Base-by-base conservation (phyloP, 2,888 invertebrate genomes). In the Drosophila pseudotalamancana region DNA sequence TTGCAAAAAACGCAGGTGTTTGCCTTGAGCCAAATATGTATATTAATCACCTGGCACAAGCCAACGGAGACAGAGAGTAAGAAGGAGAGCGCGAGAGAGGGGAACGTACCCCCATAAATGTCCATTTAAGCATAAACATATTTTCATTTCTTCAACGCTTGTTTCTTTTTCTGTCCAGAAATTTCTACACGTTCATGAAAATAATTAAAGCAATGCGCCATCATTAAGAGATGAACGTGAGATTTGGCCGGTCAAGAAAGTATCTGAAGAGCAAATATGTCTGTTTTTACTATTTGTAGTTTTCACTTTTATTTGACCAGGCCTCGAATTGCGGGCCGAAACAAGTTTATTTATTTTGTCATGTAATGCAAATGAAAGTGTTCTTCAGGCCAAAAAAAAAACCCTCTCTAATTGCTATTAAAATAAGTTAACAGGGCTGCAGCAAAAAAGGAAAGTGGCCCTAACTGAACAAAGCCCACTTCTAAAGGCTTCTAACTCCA, bases 1-100 rank as follows among this genome's bases (percentile, higher is more conserved):
- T 88, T 88, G 87, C 88, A 79, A 77, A 83, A 78, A 88, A 71
- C 73, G 78, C 89, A 90, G 90, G 89, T 90, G 90, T 89, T 90
- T 84, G 72, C 76, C 74, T 21, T 48, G 25, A 56, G 66, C 66
- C 23, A 71, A 42, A 71, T 66, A 27, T 46, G 34, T 32, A 61
- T 53, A 71, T 72, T 53, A 72, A 71, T 72, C 55, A 72, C 50
- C 42, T 49, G 25, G 6, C 6, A 29, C 8, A 19, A 9, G 16
- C 25, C 25, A 5, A 9, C 6, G 27, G 40, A 14, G 6, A 16
- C 16, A 9, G 19, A 31, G 14, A 19, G 43, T 0, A n/a, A 8
- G 2, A 14, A 3, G 19, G n/a, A 6, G n/a, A 12, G 21, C 18
- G 6, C 18, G 18, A 18, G 31, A 21, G 21, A 3, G 23, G 23